These are phyloP conservation scores for Hippocampus abdominalis DNA, from an alignment of 2,113 vertebrate species.

Conservation along the genomic window DNA sequence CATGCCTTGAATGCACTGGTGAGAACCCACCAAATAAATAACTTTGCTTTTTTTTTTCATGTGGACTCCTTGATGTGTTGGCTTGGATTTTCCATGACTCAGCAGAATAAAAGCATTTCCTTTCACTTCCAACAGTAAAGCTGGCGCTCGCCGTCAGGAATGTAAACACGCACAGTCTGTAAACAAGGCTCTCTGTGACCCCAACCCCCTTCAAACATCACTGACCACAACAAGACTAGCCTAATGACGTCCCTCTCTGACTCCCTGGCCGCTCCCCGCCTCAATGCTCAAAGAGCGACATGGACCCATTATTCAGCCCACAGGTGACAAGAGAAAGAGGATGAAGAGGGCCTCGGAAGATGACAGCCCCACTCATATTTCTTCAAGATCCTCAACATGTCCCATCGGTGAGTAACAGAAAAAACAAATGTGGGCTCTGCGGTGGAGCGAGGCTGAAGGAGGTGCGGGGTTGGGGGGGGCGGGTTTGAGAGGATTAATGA, in stretches of 20 bases:
- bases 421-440: constrained; percentile 47
- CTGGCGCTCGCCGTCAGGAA: constrained; percentile 73
- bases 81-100: constrained; percentile 73
- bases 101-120: constrained; percentile 74
- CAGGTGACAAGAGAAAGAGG: constrained; percentile 40
- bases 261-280: constrained; percentile 21
- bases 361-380: constrained; percentile 36
- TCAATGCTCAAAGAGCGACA: constrained; percentile 49
- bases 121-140: constrained; percentile 73
- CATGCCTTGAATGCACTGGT: constrained; percentile 52
- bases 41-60: constrained; percentile 43
- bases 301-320: constrained; percentile 52
- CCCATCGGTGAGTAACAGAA: constrained; percentile 50
- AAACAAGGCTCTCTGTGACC: constrained; percentile 73
- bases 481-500: constrained; percentile 57
- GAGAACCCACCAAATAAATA: constrained; percentile 66
- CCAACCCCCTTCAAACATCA: constrained; percentile 63
- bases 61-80: constrained; percentile 60
- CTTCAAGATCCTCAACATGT: constrained; percentile 30
- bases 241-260: constrained; percentile 64
- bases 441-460: constrained; percentile 8
- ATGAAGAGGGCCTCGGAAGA: constrained; percentile 10
- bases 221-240: constrained; percentile 62
- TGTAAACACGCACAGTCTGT: constrained; percentile 79
- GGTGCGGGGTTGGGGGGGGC: not conserved